Conservation (phyloP, 2,113 vertebrate species). For the Phrynosoma blainvillii region DNA sequence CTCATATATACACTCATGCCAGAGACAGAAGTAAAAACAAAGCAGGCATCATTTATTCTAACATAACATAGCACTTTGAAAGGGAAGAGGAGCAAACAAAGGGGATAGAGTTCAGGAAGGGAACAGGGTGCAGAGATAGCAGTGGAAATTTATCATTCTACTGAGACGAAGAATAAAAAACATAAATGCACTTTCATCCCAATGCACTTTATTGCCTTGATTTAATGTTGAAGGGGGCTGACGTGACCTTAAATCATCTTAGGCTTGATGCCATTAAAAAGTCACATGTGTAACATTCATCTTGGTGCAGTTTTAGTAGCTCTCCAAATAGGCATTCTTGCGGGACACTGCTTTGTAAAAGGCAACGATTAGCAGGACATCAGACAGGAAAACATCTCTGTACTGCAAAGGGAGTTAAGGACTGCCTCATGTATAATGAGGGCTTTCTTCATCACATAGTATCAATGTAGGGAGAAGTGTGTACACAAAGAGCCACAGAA, state of each 20-base stretch:
- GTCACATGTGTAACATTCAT: slow-evolving; percentile 41
- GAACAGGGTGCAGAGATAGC: slow-evolving; percentile 28
- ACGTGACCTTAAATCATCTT: slow-evolving; percentile 52
- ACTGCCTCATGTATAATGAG: not conserved
- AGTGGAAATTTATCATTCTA: slow-evolving; percentile 61
- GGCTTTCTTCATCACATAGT: not conserved
- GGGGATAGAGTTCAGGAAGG: not conserved
- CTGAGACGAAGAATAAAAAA: slow-evolving; percentile 56
- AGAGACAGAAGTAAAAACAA: slow-evolving; percentile 26
- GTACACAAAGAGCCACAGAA: too few species aligned
- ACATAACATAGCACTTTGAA: slow-evolving; percentile 9
- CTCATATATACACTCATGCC: not conserved
- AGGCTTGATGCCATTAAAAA: slow-evolving; percentile 46
- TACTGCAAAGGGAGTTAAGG: not conserved
- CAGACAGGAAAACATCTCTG: slow-evolving; percentile 4
- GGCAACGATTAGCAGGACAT: slow-evolving; percentile 10
- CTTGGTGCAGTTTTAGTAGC: slow-evolving; percentile 44
- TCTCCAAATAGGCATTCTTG: slow-evolving; percentile 48
- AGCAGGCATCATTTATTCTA: slow-evolving; percentile 35
- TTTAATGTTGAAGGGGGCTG: slow-evolving; percentile 46
- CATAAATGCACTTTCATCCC: slow-evolving; percentile 57
- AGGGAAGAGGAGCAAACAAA: not conserved
- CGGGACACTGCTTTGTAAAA: slow-evolving; percentile 33
- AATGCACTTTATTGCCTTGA: slow-evolving; percentile 50
- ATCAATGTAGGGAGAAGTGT: not conserved